Evolutionary conservation across 1,140 invertebrate genomes (phyloP).

Genomic region (Drosophila aff.): DNA sequence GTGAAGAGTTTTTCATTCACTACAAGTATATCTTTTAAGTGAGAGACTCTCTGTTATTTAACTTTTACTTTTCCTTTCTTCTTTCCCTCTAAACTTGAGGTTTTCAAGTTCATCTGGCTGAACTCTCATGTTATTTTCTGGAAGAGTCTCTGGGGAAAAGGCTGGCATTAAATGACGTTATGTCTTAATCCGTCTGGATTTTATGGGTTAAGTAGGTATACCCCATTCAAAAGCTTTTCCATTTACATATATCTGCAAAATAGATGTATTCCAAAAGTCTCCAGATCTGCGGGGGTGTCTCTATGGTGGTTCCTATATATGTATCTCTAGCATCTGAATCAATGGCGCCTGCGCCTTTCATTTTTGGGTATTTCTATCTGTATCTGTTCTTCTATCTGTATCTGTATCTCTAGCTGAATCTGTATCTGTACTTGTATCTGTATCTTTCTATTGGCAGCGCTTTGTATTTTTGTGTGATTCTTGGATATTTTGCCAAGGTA

Average conservation of each 20-base stretch:
- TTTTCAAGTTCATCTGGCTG: conserved; percentile 8
- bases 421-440: conserved; percentile 10
- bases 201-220: not conserved
- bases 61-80: not conserved
- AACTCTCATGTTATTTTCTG: not conserved
- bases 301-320: not conserved
- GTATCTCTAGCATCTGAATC: conserved; percentile 1
- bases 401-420: not conserved
- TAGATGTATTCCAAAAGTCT: conserved; percentile 27
- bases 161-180: not conserved
- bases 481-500: conserved; percentile 76
- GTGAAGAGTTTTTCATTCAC: not conserved
- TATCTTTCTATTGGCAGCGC: not conserved
- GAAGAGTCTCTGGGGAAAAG: not conserved
- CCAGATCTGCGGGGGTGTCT: conserved; percentile 33
- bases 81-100: not conserved
- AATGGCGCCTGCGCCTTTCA: conserved; percentile 50
- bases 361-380: conserved; percentile 4
- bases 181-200: not conserved
- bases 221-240: conserved; percentile 7
- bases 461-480: conserved; percentile 21
- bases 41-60: not conserved
- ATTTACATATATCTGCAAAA: conserved; percentile 7
- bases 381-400: not conserved
- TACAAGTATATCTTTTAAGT: too few relatives aligned